Base-by-base conservation (phyloP, 2,888 invertebrate genomes). In the Agrotis segetum region DNA sequence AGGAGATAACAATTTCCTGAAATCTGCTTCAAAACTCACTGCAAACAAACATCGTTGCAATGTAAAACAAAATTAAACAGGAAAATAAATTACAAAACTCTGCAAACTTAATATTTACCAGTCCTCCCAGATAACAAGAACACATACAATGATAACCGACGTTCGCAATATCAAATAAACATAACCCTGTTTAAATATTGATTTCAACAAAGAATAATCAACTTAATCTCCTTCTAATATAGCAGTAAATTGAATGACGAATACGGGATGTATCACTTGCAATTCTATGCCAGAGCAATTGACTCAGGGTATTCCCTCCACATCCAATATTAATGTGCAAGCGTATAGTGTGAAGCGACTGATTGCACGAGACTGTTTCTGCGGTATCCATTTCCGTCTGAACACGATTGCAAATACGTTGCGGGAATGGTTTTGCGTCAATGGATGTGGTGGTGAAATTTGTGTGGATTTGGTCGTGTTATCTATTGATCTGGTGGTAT, bases 221-320 rank as follows among this genome's bases (percentile, higher is more conserved):
- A 74, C 77, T 75, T 78, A 78, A 77, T 67, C 24, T 21, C 62
- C 50, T 63, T 59, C 34, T 13, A 29, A 72, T 80, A 86, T 58
- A 77, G 85, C 65, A 4, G 66, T 19, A 71, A 74, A 78, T 82
- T 72, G 71, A 59, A 69, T 64, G 75, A 74, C 55, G 34, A 55
- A 77, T 50, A 65, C 66, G 49, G 59, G 67, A 88, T 89, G 87
- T 91, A 91, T 90, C 87, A 89, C 88, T 88, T 89, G 89, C 88
- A 90, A 89, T 90, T 89, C 91, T 87, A 86, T 89, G 85, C 84
- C 84, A 82, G 88, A 89, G 89, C 90, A 92, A 93, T 92, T 88
- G 89, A 92, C 90, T 91, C 89, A 77, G 92, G 91, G 92, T 89
- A 92, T 92, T 93, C 92, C 92, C 92, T 89, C 85, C 82, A 82